These are phyloP conservation scores for Augochlora pura DNA, from an alignment of 1,140 invertebrate species.

Conservation along the genomic window DNA sequence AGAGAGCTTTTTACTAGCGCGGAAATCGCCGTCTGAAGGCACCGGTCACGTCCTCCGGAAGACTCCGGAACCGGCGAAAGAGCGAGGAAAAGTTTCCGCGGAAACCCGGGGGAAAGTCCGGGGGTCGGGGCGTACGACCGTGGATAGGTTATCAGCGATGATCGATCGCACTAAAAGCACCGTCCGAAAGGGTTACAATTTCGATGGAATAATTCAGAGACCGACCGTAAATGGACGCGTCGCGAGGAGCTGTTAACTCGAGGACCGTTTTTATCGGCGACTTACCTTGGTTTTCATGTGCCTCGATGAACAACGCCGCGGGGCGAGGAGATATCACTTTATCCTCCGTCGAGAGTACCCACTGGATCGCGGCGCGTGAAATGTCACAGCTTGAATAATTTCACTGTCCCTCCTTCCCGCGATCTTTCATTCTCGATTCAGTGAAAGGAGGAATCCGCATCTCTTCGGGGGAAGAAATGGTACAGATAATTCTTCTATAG, in stretches of 20 bases:
- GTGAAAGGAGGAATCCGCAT: too few species aligned
- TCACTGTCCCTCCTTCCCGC: too few species aligned
- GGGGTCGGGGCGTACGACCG: not conserved
- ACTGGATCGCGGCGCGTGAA: not conserved
- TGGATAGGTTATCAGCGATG: slow-evolving; percentile 31
- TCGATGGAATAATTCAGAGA: slow-evolving; percentile 36
- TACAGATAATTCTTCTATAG: too few species aligned
- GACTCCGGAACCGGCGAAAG: slow-evolving; percentile 16
- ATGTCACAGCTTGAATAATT: not conserved
- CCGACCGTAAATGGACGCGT: not conserved
- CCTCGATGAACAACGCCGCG: not conserved
- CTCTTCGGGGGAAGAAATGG: too few species aligned
- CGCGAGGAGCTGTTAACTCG: not conserved
- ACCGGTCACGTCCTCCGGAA: slow-evolving; percentile 30
- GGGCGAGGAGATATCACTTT: not conserved
- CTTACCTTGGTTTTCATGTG: not conserved
- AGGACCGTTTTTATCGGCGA: slow-evolving; percentile 12
- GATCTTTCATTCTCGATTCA: too few species aligned
- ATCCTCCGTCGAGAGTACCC: not conserved
- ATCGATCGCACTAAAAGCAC: slow-evolving; percentile 36
- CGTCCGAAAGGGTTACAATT: not conserved
- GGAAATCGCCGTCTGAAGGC: slow-evolving; percentile 65
- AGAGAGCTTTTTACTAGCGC: slow-evolving; percentile 71
- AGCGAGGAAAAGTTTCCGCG: slow-evolving; percentile 22
- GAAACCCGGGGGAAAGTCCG: not conserved